Conservation (phyloP, 2,888 invertebrate genomes). For the Platypus cylindrus region DNA sequence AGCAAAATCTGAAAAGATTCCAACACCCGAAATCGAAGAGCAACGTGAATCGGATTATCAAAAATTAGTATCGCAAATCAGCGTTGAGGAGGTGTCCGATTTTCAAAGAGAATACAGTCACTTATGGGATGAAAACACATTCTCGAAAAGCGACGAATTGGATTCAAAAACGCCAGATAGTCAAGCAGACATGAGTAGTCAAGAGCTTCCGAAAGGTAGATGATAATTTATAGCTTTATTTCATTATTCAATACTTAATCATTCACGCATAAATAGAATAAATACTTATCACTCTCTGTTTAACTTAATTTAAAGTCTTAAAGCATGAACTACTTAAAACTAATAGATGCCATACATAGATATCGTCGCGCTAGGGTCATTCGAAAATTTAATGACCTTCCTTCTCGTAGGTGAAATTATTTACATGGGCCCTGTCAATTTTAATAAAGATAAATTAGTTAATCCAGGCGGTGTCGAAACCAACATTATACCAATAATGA, state of each 20-base stretch:
- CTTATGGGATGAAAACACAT: slow-evolving; percentile 37
- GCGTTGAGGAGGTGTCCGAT: slow-evolving; percentile 39
- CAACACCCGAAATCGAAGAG: slow-evolving; percentile 30
- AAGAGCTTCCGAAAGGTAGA: slow-evolving; percentile 38
- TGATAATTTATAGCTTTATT: slow-evolving; percentile 28
- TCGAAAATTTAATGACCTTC: slow-evolving; percentile 9
- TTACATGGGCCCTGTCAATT: slow-evolving; percentile 36
- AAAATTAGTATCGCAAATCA: slow-evolving; percentile 38
- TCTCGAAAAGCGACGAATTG: slow-evolving; percentile 35
- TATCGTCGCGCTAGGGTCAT: slow-evolving; percentile 6
- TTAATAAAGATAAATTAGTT: slow-evolving; percentile 40
- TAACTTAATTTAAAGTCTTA: slow-evolving; percentile 14
- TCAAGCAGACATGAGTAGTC: slow-evolving; percentile 33
- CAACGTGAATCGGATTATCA: slow-evolving; percentile 35
- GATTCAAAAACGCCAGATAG: slow-evolving; percentile 36
- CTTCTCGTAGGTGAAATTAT: slow-evolving; percentile 34
- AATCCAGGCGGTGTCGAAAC: slow-evolving; percentile 43
- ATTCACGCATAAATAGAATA: slow-evolving; percentile 21
- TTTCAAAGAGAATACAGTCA: slow-evolving; percentile 37
- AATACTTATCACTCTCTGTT: slow-evolving; percentile 17
- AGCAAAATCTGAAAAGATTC: slow-evolving; percentile 24
- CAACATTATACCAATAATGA: slow-evolving; percentile 35
- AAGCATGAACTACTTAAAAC: slow-evolving; percentile 13
- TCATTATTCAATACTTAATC: slow-evolving; percentile 20
- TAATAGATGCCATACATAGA: slow-evolving; percentile 5